These are phyloP conservation scores for Cotesia congregata DNA, from an alignment of 2,888 invertebrate genomes.

Conservation along the genomic window DNA sequence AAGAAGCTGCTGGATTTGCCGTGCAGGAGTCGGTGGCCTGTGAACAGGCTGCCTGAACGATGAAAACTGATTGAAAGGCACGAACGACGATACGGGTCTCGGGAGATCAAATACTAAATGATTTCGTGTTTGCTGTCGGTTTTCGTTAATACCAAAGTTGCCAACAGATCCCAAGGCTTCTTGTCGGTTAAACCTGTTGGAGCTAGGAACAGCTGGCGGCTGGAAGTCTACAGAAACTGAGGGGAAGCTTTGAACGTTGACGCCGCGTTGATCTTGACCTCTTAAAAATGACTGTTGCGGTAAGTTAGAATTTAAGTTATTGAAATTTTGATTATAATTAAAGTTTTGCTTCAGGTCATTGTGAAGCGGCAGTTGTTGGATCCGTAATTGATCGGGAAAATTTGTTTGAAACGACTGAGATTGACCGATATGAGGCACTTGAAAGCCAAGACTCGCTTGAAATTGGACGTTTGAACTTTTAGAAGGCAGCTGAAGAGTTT, in stretches of 20 bases:
- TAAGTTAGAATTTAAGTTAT: background rate
- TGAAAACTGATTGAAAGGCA: slow-evolving; percentile 53
- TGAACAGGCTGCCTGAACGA: slow-evolving; percentile 48
- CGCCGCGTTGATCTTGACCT: slow-evolving; percentile 55
- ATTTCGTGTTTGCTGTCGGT: slow-evolving; percentile 57
- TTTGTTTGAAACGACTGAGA: slow-evolving; percentile 57
- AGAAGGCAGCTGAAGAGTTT: slow-evolving; percentile 54
- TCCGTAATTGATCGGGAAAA: slow-evolving; percentile 54
- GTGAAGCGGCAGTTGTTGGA: slow-evolving; percentile 53
- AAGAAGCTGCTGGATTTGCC: slow-evolving; percentile 77
- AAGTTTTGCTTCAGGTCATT: slow-evolving; percentile 52
- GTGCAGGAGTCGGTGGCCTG: slow-evolving; percentile 70
- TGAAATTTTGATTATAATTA: background rate
- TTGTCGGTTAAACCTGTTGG: slow-evolving; percentile 65
- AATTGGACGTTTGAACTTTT: slow-evolving; percentile 56
- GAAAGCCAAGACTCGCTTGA: slow-evolving; percentile 63
- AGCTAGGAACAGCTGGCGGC: slow-evolving; percentile 65
- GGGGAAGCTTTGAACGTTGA: slow-evolving; percentile 60
- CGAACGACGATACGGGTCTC: slow-evolving; percentile 55
- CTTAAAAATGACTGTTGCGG: slow-evolving; percentile 59
- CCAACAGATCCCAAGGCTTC: slow-evolving; percentile 70
- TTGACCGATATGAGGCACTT: slow-evolving; percentile 58
- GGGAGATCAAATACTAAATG: slow-evolving; percentile 57
- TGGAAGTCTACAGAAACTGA: slow-evolving; percentile 59
- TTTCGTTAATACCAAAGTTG: slow-evolving; percentile 76